Percentiles rank a stretch among this genome's conserved stretches.
Evolutionary conservation across 1,140 invertebrate genomes (phyloP).

Genomic region (Hyposmocoma kahamanoa): DNA sequence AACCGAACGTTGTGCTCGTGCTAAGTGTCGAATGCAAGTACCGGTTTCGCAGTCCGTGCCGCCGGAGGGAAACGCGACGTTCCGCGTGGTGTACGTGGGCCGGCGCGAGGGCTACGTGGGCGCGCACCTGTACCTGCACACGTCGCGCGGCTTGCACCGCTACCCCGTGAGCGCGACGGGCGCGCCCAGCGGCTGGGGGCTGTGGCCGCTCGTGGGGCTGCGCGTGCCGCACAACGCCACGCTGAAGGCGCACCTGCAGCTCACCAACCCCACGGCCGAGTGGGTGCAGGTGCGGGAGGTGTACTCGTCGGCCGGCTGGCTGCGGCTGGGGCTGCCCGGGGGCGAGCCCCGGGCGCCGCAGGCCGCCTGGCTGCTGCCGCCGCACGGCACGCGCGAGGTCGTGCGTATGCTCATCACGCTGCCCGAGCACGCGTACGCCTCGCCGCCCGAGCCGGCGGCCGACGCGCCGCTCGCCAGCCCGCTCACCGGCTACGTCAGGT

Average conservation of each 20-base stretch:
- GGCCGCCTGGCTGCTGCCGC: slow-evolving; percentile 91
- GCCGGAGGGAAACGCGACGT: slow-evolving; percentile 93
- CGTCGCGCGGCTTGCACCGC: slow-evolving; percentile 83
- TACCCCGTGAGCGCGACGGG: slow-evolving; percentile 69
- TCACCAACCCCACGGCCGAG: slow-evolving; percentile 94
- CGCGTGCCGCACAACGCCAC: slow-evolving; percentile 94
- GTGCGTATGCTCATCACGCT: slow-evolving; percentile 89
- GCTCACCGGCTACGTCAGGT: slow-evolving; percentile 55
- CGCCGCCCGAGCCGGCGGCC: slow-evolving; percentile 17
- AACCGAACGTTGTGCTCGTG: too few species aligned
- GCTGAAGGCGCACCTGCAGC: slow-evolving; percentile 90
- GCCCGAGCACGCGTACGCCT: slow-evolving; percentile 17
- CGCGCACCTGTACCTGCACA: slow-evolving; percentile 93
- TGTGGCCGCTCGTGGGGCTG: slow-evolving; percentile 91
- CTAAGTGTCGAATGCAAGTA: too few species aligned
- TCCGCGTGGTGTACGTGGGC: slow-evolving; percentile 96
- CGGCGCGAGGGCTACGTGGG: slow-evolving; percentile 91
- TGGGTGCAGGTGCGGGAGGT: slow-evolving; percentile 91
- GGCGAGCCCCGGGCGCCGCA: slow-evolving; percentile 77
- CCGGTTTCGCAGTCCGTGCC: slow-evolving; percentile 80
- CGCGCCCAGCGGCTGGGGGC: slow-evolving; percentile 89
- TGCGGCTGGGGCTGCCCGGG: slow-evolving; percentile 90
- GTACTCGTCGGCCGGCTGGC: slow-evolving; percentile 93
- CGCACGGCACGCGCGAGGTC: slow-evolving; percentile 90
- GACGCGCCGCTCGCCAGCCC: too few species aligned